Conservation (phyloP, 2,888 invertebrate species). For the Phalangium opilio region DNA sequence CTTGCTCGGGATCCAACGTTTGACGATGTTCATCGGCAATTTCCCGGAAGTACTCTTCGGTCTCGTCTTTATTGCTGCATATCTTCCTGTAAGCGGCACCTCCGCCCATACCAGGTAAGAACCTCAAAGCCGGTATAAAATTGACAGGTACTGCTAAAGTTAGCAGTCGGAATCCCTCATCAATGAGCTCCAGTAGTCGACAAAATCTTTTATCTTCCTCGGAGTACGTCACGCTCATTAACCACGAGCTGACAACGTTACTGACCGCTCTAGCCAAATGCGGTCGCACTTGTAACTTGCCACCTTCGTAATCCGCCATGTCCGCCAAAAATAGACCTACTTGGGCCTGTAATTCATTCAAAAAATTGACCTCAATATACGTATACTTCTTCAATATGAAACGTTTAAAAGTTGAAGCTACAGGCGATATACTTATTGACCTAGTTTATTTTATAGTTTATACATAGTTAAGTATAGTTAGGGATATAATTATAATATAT, state of each 20-base stretch:
- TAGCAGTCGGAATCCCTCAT: slow-evolving; percentile 77
- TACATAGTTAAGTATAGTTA: no score
- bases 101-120: slow-evolving; percentile 37
- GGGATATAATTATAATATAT: no score
- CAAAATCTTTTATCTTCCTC: slow-evolving; percentile 58
- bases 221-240: slow-evolving; percentile 69
- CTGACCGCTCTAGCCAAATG: slow-evolving; percentile 64
- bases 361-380: no score
- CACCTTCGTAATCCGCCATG: slow-evolving; percentile 46
- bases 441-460: no score
- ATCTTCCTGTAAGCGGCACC: slow-evolving; percentile 41
- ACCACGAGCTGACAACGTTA: slow-evolving; percentile 76
- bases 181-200: slow-evolving; percentile 67
- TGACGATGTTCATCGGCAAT: slow-evolving; percentile 64
- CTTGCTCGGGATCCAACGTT: slow-evolving; percentile 55
- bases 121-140: slow-evolving; percentile 61
- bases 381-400: no score
- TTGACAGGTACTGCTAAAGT: slow-evolving; percentile 66
- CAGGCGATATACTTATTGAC: no score
- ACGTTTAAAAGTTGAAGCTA: no score
- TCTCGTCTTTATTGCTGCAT: slow-evolving; percentile 57
- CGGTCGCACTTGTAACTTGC: slow-evolving; percentile 55
- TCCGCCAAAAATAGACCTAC: slow-evolving; percentile 55
- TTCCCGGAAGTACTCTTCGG: slow-evolving; percentile 67
- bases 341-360: slow-evolving; percentile 50